A percentile compares a stretch with the other conserved stretches of the same genome.
Evolutionary conservation across 2,888 invertebrate genomes (phyloP).

Genomic region (Oscheius sp.): DNA sequence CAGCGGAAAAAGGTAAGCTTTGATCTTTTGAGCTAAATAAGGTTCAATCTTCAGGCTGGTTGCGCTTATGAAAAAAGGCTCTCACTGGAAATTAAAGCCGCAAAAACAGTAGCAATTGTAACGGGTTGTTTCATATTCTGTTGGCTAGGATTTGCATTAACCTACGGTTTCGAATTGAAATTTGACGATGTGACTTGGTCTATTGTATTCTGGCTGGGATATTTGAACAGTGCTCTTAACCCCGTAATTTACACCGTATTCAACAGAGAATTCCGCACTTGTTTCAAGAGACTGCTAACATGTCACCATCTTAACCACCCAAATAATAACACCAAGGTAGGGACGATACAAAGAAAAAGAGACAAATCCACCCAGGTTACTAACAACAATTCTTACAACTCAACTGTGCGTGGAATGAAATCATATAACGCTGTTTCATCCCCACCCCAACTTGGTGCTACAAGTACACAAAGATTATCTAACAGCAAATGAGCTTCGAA

Average conservation of each 20-base stretch:
- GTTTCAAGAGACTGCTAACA: constrained; percentile 71
- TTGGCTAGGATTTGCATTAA: constrained; percentile 91
- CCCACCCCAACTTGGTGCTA: constrained; percentile 38
- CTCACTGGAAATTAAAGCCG: constrained; percentile 72
- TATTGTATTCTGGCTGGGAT: constrained; percentile 94
- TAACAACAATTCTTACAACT: constrained; percentile 65
- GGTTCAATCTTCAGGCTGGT: constrained; percentile 45
- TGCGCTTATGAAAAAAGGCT: constrained; percentile 71
- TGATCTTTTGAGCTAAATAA: neutral
- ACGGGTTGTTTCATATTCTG: constrained; percentile 96
- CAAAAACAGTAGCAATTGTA: constrained; percentile 81
- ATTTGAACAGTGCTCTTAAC: constrained; percentile 95
- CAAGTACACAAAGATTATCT: constrained; percentile 35
- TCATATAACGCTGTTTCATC: constrained; percentile 36
- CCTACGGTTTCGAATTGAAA: constrained; percentile 67
- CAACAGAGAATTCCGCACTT: constrained; percentile 71
- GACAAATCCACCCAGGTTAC: constrained; percentile 49
- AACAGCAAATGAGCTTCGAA: constrained; percentile 18
- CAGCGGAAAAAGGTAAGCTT: constrained; percentile 46
- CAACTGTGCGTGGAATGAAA: constrained; percentile 50
- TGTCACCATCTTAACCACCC: constrained; percentile 70
- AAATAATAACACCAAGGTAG: constrained; percentile 32
- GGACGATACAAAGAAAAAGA: neutral
- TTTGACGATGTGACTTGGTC: constrained; percentile 77
- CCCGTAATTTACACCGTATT: constrained; percentile 78